Evolutionary conservation across 1,140 invertebrate species (phyloP).

Genomic region (Heliconius hermathena): DNA sequence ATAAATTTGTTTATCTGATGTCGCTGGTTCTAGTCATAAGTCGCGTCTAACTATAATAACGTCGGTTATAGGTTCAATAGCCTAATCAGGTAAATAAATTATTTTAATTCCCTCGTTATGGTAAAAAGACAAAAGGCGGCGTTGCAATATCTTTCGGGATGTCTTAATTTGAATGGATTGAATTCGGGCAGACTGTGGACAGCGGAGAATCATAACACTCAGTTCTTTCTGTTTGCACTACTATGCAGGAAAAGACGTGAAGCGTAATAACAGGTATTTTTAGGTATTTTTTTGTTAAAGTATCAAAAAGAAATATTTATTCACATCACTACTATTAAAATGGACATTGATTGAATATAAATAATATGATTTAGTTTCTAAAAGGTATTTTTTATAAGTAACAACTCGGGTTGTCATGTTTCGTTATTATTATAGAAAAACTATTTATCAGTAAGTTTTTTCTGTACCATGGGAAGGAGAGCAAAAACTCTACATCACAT

Average conservation of each 20-base stretch:
- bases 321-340: neutral
- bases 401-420: neutral
- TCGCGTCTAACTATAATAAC: too few relatives aligned
- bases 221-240: neutral
- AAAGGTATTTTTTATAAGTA: neutral
- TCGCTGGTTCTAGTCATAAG: too few relatives aligned
- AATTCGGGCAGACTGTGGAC: too few relatives aligned
- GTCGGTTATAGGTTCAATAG: too few relatives aligned
- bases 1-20: neutral
- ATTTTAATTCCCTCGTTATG: too few relatives aligned
- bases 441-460: neutral
- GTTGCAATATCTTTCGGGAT: too few relatives aligned
- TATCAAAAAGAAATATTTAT: neutral
- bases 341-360: neutral
- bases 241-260: neutral
- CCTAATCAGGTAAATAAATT: neutral
- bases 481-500: slow-evolving; percentile 13
- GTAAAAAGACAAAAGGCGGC: too few relatives aligned
- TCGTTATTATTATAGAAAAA: slow-evolving; percentile 13
- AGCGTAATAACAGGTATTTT: too few relatives aligned
- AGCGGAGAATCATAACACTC: neutral
- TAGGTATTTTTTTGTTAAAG: too few relatives aligned
- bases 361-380: neutral
- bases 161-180: too few relatives aligned
- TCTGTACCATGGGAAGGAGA: neutral